Evolutionary conservation across 2,113 vertebrate genomes (phyloP).

Genomic region (Coracopsis vasa): DNA sequence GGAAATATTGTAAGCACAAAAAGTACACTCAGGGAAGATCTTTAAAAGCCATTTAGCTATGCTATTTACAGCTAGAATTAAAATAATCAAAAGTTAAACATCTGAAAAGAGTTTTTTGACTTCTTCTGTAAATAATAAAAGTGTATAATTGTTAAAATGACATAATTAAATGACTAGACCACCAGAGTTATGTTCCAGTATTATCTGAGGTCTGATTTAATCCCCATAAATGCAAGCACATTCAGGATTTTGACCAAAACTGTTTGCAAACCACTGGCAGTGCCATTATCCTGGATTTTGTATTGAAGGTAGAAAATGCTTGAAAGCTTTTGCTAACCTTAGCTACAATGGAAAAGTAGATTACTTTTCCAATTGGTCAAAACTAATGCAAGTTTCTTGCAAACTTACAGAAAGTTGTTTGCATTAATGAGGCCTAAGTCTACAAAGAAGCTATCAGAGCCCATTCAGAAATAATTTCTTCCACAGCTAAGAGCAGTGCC

Average conservation of each 20-base stretch:
- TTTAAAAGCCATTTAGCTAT: background rate
- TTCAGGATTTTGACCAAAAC: background rate
- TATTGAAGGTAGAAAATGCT: background rate
- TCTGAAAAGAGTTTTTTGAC: background rate
- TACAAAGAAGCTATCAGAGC: background rate
- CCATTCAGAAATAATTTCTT: background rate
- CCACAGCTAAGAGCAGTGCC: background rate
- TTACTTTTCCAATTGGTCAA: background rate
- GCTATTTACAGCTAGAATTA: conserved; percentile 17
- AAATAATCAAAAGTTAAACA: conserved; percentile 10
- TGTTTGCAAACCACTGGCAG: background rate
- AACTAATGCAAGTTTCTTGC: background rate
- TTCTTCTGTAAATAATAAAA: conserved; percentile 27
- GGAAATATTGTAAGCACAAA: background rate
- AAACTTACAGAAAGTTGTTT: background rate
- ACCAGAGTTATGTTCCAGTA: background rate
- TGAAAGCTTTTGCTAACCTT: background rate
- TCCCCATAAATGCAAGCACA: background rate
- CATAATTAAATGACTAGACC: background rate
- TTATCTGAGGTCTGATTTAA: background rate
- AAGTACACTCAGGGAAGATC: background rate
- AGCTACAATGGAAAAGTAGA: background rate
- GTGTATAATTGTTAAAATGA: background rate
- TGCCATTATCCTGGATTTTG: background rate
- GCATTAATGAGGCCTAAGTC: background rate